Conservation (phyloP, 2,888 invertebrate species). For the Amphipyra berbera region DNA sequence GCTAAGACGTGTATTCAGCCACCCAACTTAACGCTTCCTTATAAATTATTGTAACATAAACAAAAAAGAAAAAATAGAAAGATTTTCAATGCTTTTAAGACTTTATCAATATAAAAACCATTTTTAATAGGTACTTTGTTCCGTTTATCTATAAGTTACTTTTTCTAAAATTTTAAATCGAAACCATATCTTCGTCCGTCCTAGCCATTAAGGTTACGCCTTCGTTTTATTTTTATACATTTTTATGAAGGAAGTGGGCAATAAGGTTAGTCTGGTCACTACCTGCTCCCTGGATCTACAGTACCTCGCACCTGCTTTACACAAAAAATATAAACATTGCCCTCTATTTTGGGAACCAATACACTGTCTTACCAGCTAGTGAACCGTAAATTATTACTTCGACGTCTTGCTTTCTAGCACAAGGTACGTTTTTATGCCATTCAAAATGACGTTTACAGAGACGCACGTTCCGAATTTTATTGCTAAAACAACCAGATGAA, state of each 20-base stretch:
- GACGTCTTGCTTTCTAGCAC: conserved; percentile 65
- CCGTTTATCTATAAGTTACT: conserved; percentile 50
- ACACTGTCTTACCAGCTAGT: conserved; percentile 67
- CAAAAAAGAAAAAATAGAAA: conserved; percentile 61
- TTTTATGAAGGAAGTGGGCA: conserved; percentile 84
- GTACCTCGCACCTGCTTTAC: conserved; percentile 80
- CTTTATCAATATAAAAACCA: conserved; percentile 36
- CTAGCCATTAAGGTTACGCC: conserved; percentile 72
- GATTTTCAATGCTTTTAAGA: conserved; percentile 23
- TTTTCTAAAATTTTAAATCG: conserved; percentile 60
- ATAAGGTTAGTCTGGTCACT: conserved; percentile 75
- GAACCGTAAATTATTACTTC: conserved; percentile 75
- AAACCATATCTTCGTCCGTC: conserved; percentile 66
- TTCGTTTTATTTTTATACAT: conserved; percentile 68
- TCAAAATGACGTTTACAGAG: conserved; percentile 55
- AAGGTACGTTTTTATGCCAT: conserved; percentile 55
- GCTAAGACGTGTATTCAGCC: conserved; percentile 68
- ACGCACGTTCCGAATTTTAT: conserved; percentile 40
- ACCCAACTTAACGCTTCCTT: conserved; percentile 72
- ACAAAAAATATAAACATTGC: conserved; percentile 82
- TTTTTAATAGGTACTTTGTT: conserved; percentile 41
- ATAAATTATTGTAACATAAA: conserved; percentile 75
- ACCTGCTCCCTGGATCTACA: conserved; percentile 72
- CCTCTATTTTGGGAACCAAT: conserved; percentile 76
- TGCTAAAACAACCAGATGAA: conserved; percentile 42